A percentile compares a stretch with the other conserved stretches of the same genome.
Evolutionary conservation across 2,888 invertebrate species (phyloP).

Genomic region (Pycnomerus fuliginosus): DNA sequence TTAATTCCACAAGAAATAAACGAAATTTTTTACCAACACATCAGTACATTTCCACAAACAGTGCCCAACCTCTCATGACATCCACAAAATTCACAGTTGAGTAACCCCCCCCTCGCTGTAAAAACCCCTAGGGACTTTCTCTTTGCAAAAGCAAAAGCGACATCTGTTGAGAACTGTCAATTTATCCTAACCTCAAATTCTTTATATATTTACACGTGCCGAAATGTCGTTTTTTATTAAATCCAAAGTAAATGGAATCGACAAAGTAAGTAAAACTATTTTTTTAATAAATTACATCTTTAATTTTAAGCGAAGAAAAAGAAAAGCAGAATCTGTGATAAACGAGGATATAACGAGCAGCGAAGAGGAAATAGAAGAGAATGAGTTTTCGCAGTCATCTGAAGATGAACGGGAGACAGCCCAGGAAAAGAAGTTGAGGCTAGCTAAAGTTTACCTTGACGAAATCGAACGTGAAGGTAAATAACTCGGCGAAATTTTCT

Average conservation of each 20-base stretch:
- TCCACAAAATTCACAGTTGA: no score
- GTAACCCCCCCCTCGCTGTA: no score
- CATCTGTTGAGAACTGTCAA: no score
- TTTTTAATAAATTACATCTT: neutral
- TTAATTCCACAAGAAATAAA: no score
- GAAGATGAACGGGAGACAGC: slow-evolving; percentile 77
- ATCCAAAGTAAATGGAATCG: slow-evolving; percentile 34
- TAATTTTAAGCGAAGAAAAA: slow-evolving; percentile 15
- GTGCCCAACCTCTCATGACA: no score
- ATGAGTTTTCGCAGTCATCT: slow-evolving; percentile 43
- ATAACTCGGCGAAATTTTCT: neutral
- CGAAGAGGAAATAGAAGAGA: slow-evolving; percentile 61
- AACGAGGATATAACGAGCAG: slow-evolving; percentile 67
- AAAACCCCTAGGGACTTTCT: no score
- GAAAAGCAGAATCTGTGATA: slow-evolving; percentile 30
- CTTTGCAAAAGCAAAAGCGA: no score
- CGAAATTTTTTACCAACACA: no score
- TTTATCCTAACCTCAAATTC: slow-evolving; percentile 15
- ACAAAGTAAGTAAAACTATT: slow-evolving; percentile 7
- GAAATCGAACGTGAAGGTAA: slow-evolving; percentile 72
- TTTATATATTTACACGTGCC: neutral
- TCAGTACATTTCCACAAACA: no score
- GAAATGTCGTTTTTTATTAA: slow-evolving; percentile 47
- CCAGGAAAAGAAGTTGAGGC: slow-evolving; percentile 85
- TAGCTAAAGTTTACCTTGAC: slow-evolving; percentile 87